Base-by-base conservation (phyloP, 2,888 invertebrate genomes). In the Dynastes maya region DNA sequence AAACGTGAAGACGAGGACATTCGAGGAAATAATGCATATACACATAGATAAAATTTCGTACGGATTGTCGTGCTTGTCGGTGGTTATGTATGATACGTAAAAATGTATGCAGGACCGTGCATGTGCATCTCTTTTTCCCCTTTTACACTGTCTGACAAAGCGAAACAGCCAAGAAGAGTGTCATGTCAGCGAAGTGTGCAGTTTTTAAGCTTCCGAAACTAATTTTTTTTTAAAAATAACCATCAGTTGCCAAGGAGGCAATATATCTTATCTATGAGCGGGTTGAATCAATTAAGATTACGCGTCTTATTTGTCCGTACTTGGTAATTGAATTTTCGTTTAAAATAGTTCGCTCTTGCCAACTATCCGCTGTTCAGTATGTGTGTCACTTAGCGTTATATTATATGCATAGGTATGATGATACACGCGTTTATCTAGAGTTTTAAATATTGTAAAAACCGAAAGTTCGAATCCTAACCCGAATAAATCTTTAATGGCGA, bases 221-320 rank as follows among this genome's bases (percentile, higher is more conserved):
- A 79, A 79, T 79, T 79, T 79, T 79, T 79, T 77, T 79, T 79
- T 77, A 70, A 79, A 79, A 79, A 79, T 79, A 79, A 74, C 78
- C 63, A 45, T 45, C 45, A 32, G 72, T 74, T 74, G 61, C 72
- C 72, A 74, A 49, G n/a, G n/a, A n/a, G 40, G 72, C 72, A 63
- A 74, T 74, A 63, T 74, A 74, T 74, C 72, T 74, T 74, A 74
- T 74, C 72, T 61, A 45, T 74, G 61, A 61, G 61, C 72, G 37
- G 49, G 49, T 45, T 16, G 72, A 74, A 74, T 61, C 72, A 74
- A 74, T 74, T 74, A 74, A 74, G 72, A 74, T 74, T 74, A 74
- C 61, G 37, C 45, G 63, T 74, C 72, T 74, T 74, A 74, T 61
- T 74, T 74, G 72, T 74, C 58, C 72, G 27, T 45, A 49, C 32